phyloP scores from a whole-genome alignment of 2,113 vertebrate genomes.

The Toxostoma redivivum region DNA sequence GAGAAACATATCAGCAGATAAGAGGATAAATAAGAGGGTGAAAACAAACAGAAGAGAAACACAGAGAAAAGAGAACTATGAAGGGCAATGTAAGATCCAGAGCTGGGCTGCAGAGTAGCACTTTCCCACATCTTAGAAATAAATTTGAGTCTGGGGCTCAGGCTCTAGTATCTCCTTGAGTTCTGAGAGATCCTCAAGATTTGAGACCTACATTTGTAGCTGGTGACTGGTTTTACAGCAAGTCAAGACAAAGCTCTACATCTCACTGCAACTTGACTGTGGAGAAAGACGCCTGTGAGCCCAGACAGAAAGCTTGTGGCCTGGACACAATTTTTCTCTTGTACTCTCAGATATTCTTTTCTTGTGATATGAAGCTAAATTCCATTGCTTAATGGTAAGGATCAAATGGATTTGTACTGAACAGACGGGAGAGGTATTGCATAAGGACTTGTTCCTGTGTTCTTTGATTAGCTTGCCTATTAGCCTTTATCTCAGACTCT shows the following conservation, averaged over 20 bases:
- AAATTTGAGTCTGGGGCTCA: background rate
- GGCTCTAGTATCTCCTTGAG: background rate
- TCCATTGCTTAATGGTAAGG: background rate
- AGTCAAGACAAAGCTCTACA: background rate
- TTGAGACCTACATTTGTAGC: background rate
- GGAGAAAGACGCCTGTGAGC: background rate
- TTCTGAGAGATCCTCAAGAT: background rate
- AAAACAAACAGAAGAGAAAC: background rate
- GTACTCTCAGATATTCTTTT: background rate
- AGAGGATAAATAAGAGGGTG: background rate
- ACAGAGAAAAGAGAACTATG: background rate
- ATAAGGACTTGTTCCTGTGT: slow-evolving; percentile 5
- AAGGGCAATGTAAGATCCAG: background rate
- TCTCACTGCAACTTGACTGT: background rate
- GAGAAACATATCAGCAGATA: background rate
- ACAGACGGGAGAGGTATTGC: background rate
- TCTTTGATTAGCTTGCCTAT: slow-evolving; percentile 33
- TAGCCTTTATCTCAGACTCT: slow-evolving; percentile 35
- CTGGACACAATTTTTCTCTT: background rate
- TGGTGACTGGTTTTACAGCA: background rate
- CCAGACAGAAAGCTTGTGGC: background rate
- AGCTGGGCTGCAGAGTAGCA: background rate
- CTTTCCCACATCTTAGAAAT: background rate
- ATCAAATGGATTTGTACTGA: background rate
- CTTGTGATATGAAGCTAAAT: background rate